Base-by-base conservation (phyloP, 2,797 vertebrate species). In the Nyctalus aviator region DNA sequence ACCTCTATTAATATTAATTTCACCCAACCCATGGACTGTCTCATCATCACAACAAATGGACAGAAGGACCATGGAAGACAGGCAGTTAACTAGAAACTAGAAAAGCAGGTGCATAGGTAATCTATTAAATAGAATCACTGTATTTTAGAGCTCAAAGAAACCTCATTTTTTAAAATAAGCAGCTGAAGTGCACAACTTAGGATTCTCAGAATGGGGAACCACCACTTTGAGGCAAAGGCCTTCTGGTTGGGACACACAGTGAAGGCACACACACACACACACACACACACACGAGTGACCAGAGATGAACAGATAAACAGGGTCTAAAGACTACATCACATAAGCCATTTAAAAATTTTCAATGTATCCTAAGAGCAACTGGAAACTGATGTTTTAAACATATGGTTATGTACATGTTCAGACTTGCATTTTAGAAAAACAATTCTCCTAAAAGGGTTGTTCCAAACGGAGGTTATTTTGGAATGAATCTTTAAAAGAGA, bases 341-440 rank as follows among this genome's bases (percentile, higher is more conserved):
- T 32, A 30, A 59, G 44, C 11, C 66, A 37, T 68, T 77, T 23
- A 15, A 78, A 53, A 30, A 44, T 79, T 76, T 85, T 64, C 11
- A 35, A 78, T 93, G 81, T 66, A 88, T 68, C 44, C 50, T 92
- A 59, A 92, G 41, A 77, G 81, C 83, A 79, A 69, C 15, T n/a
- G 66, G 25, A 86, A 92, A 64, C n/a, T 50, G 30, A 6, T 27
- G n/a, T 59, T 84, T 92, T 59, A 93, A 91, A 27, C 17, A 27
- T 3, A 85, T 44, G 14, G 88, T 73, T 88, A 59, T n/a, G 88
- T 84, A 83, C 32, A n/a, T 8, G 17, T 59, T 73, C 55, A n/a
- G 41, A 53, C 77, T 30, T 82, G 25, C 37, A 83, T 77, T 90
- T 92, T 41, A 88, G 69, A 82, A 84, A 72, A 41, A 66, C 30